Evolutionary conservation across 2,797 vertebrate species (phyloP), one percentile per base, ranked within the genome.

Genomic region (Gallinago solitaria): DNA sequence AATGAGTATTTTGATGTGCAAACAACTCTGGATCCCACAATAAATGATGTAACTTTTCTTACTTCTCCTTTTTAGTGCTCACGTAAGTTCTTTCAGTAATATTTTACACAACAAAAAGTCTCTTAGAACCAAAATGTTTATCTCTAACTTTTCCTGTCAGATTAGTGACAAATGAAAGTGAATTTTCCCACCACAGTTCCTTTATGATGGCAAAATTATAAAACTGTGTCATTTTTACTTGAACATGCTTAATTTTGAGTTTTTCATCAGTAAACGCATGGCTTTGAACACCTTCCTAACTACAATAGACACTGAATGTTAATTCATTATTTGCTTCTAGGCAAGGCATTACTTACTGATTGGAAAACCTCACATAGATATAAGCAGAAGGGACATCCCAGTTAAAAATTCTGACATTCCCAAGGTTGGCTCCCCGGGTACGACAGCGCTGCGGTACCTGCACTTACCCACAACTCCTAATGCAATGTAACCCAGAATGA

Each of bases 401-500:
- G 69, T 39, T 83, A 92, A 91, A 92, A 96, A 85, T 70, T 37
- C 4, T 50, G 54, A 74, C 6, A 47, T 33, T 80, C 79, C 73
- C 24, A 82, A 86, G 87, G 53, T 27, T 83, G 77, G 47, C 77
- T 64, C 45, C 43, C 54, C 50, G 45, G 15, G 50, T 50, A 82
- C 12, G 23, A 82, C 95, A 30, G 50, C 45, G 70, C 37, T 35
- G 63, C 50, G 76, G 24, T 50, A 82, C 50, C 59, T 91, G 57
- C 30, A 11, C 79, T 91, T 98, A 99, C 99, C 99, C 83, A 99
- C 95, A 35, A 99, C 98, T 96, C 99, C 99, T 97, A 99, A 98
- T 39, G 98, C 96, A 89, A 99, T 98, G 98, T 99, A 99, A 96
- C 98, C 98, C 48, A 99, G 95, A 98, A 99, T 98, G 97, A 99